A percentile compares a stretch with the other conserved stretches of the same genome.
Conservation (phyloP, 1,140 invertebrate species). For the Vanessa tameamea region DNA sequence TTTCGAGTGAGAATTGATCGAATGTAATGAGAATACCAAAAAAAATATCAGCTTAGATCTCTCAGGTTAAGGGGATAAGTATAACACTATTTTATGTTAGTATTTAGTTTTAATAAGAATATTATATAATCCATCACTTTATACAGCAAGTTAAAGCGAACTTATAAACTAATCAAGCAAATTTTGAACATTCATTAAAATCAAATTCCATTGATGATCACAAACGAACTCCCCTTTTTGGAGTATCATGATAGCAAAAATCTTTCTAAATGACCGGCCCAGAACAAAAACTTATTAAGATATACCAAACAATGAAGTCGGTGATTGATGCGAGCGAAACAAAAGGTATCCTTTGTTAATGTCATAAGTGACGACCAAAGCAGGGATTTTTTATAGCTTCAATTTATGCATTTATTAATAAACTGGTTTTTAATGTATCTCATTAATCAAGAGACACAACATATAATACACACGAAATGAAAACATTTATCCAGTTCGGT, state of each 20-base stretch:
- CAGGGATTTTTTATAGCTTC: constrained; percentile 47
- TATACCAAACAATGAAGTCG: constrained; percentile 67
- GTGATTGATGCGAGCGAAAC: constrained; percentile 74
- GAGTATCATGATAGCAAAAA: constrained; percentile 48
- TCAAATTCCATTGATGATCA: constrained; percentile 61
- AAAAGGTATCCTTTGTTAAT: constrained; percentile 67
- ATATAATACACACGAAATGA: not conserved
- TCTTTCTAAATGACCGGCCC: constrained; percentile 76
- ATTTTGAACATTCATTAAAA: constrained; percentile 29
- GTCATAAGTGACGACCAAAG: constrained; percentile 48
- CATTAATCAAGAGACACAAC: constrained; percentile 63
- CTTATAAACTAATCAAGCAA: constrained; percentile 16
- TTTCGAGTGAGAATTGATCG: constrained; percentile 52
- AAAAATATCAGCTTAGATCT: constrained; percentile 15
- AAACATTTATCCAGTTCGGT: not conserved
- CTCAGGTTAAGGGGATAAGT: not conserved
- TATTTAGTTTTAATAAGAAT: not conserved
- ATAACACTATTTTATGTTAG: not conserved
- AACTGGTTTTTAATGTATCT: constrained; percentile 67
- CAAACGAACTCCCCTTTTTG: constrained; percentile 28
- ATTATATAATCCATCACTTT: constrained; percentile 37
- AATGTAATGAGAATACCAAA: constrained; percentile 15
- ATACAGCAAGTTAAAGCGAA: not conserved
- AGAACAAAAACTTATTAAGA: constrained; percentile 77
- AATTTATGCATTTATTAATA: constrained; percentile 71